A percentile compares a stretch with the other conserved stretches of the same genome.
These are phyloP conservation scores for Squalus acanthias DNA, from an alignment of 2,797 vertebrate genomes.

Conservation along the genomic window DNA sequence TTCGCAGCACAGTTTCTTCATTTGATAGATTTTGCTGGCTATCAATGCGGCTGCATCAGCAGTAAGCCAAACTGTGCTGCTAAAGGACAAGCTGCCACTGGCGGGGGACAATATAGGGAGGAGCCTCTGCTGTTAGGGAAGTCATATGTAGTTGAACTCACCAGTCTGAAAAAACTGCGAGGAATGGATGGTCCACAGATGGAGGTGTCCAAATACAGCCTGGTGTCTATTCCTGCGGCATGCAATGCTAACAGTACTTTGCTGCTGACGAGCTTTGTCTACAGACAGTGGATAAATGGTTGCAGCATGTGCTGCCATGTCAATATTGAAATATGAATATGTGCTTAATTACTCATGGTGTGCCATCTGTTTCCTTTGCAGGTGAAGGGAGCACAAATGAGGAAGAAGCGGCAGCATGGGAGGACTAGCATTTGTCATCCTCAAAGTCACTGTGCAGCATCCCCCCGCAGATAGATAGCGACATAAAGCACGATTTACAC, in stretches of 20 bases:
- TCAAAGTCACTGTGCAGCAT: background rate
- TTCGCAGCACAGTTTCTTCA: background rate
- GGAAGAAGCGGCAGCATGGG: background rate
- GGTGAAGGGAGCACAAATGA: slow-evolving; percentile 17
- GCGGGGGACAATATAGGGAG: background rate
- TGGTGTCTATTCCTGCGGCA: background rate
- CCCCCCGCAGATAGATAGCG: background rate
- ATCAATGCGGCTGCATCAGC: background rate
- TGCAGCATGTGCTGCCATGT: background rate
- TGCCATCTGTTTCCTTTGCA: slow-evolving; percentile 17
- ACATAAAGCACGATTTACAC: background rate
- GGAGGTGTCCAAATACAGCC: background rate
- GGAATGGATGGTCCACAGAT: background rate
- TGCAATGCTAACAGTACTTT: background rate
- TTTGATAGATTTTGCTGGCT: background rate
- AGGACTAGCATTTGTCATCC: background rate
- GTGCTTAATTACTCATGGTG: slow-evolving; percentile 8
- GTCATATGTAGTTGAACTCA: background rate
- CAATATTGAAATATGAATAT: slow-evolving; percentile 32
- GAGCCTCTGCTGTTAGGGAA: background rate
- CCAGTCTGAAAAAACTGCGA: background rate
- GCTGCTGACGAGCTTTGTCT: background rate
- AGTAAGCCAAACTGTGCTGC: background rate
- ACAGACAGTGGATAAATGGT: slow-evolving; percentile 24
- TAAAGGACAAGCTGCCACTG: background rate